Conservation (phyloP, 2,113 vertebrate species). For the Lasiurus borealis region DNA sequence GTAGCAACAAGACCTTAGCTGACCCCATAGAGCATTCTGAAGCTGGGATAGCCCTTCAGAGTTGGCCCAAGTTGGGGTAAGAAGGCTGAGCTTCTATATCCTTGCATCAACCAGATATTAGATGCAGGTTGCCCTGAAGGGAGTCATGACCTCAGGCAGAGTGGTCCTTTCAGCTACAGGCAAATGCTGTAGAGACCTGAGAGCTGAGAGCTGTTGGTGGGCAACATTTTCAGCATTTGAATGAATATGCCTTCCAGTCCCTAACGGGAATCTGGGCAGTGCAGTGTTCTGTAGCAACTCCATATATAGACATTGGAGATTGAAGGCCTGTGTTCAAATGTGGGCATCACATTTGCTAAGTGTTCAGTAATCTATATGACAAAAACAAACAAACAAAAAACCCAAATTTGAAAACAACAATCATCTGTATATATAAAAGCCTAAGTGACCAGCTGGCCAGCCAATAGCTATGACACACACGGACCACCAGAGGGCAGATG, state of each 20-base stretch:
- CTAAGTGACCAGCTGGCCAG: no score
- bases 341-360: not conserved
- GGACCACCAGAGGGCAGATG: no score
- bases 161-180: not conserved
- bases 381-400: not conserved
- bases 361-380: not conserved
- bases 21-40: not conserved
- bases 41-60: not conserved
- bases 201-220: not conserved
- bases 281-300: not conserved
- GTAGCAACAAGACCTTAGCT: slow-evolving; percentile 9
- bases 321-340: not conserved
- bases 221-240: not conserved
- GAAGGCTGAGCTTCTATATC: not conserved
- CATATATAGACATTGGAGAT: not conserved
- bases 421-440: no score
- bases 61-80: not conserved
- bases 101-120: not conserved
- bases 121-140: not conserved
- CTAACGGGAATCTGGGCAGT: not conserved
- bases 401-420: no score
- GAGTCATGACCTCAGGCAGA: not conserved
- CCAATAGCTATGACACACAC: no score
- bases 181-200: not conserved
- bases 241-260: not conserved